These are phyloP conservation scores for Tapirus terrestris DNA, from an alignment of 2,113 vertebrate species.

Conservation along the genomic window DNA sequence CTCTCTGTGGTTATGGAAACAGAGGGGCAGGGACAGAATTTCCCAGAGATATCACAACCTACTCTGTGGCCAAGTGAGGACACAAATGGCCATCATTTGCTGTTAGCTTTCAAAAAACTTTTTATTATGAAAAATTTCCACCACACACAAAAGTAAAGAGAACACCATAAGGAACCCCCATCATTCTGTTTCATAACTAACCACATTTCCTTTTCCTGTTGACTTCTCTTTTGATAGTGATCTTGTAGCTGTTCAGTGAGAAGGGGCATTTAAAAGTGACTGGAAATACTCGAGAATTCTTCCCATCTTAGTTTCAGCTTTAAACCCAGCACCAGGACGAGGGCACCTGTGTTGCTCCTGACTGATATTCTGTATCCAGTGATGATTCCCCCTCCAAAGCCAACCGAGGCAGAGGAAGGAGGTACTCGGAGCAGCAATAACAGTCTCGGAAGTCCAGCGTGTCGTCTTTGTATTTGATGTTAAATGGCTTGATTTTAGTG, in stretches of 20 bases:
- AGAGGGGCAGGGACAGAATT: not conserved
- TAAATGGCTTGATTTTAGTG: not conserved
- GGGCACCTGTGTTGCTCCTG: not conserved
- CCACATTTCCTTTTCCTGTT: not conserved
- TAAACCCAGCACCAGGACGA: not conserved
- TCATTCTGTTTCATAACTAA: not conserved
- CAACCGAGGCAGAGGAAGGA: not conserved
- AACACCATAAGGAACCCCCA: not conserved
- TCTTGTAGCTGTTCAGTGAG: not conserved
- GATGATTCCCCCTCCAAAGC: not conserved
- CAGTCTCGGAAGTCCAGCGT: not conserved
- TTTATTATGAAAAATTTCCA: slow-evolving; percentile 6
- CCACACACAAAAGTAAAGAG: not conserved
- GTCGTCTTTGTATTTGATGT: not conserved
- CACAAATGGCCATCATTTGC: not conserved
- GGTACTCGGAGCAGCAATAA: not conserved
- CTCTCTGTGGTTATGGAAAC: not conserved
- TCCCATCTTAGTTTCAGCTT: not conserved
- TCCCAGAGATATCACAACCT: not conserved
- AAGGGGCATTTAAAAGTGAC: not conserved
- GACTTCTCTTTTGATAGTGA: not conserved
- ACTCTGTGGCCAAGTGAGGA: not conserved
- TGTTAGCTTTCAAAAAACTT: not conserved
- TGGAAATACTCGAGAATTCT: not conserved
- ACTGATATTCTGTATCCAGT: not conserved